Evolutionary conservation across 1,140 invertebrate species (phyloP).

Genomic region (Trichoplusia ni): DNA sequence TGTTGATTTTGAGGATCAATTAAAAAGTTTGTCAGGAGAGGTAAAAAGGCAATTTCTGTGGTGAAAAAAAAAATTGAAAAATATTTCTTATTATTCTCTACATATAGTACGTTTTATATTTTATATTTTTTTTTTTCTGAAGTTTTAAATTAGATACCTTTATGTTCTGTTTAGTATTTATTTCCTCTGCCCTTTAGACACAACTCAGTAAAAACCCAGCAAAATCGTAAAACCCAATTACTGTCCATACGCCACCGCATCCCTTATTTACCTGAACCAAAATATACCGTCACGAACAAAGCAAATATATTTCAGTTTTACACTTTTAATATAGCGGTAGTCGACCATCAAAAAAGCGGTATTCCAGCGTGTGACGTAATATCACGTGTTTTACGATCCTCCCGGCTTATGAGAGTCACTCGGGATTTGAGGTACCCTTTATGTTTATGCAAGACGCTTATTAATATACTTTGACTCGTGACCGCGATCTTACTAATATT

Average conservation of each 20-base stretch:
- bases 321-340: conserved; percentile 22
- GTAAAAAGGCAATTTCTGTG: too few relatives aligned
- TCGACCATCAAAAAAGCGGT: neutral
- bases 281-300: neutral
- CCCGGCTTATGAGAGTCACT: conserved; percentile 4
- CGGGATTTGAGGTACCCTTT: neutral
- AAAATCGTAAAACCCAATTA: neutral
- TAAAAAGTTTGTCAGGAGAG: too few relatives aligned
- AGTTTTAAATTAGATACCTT: too few relatives aligned
- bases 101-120: too few relatives aligned
- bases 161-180: too few relatives aligned
- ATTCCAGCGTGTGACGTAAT: conserved; percentile 1
- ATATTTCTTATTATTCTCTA: too few relatives aligned
- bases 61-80: too few relatives aligned
- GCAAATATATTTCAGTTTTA: conserved; percentile 17
- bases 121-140: too few relatives aligned
- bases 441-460: conserved; percentile 12
- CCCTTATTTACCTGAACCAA: neutral
- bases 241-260: neutral
- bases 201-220: too few relatives aligned
- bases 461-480: conserved; percentile 4
- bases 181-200: too few relatives aligned
- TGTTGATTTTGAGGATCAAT: too few relatives aligned
- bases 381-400: conserved; percentile 8
- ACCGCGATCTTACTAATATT: neutral